A percentile compares a stretch with the other conserved stretches of the same genome.
These are phyloP conservation scores for Pentamera pediparva DNA, from an alignment of 53 echinoderm and acorn worm species.

Conservation along the genomic window DNA sequence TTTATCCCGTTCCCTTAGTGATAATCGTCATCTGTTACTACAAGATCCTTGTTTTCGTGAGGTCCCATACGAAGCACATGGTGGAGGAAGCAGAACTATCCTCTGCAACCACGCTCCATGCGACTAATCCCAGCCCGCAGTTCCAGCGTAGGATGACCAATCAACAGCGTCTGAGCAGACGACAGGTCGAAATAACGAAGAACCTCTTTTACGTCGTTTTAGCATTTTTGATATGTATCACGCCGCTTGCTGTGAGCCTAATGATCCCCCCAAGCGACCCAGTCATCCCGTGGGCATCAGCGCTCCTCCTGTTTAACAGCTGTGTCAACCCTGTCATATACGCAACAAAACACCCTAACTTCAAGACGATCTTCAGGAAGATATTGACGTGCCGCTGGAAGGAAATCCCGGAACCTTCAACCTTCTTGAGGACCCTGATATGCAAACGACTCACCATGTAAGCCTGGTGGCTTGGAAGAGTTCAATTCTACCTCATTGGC, in stretches of 20 bases:
- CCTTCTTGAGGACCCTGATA: constrained; percentile 57
- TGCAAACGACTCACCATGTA: too few relatives aligned
- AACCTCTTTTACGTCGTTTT: constrained; percentile 93
- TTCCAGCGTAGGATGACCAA: neutral
- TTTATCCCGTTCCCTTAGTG: constrained; percentile 63
- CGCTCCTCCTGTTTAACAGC: constrained; percentile 71
- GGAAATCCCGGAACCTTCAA: constrained; percentile 66
- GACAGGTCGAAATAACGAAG: constrained; percentile 79
- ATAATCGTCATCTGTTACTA: constrained; percentile 71
- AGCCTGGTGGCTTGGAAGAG: too few relatives aligned
- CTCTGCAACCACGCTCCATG: neutral
- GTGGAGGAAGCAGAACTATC: constrained; percentile 28
- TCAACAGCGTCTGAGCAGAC: constrained; percentile 54
- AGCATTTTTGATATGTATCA: constrained; percentile 74
- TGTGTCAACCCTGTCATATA: constrained; percentile 82
- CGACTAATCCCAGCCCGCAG: neutral
- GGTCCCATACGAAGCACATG: constrained; percentile 56
- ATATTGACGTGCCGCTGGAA: constrained; percentile 61
- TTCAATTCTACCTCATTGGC: too few relatives aligned
- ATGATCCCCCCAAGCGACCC: constrained; percentile 83
- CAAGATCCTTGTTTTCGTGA: constrained; percentile 61
- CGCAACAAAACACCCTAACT: constrained; percentile 91
- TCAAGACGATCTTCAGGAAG: constrained; percentile 66
- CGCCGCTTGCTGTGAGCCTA: constrained; percentile 63
- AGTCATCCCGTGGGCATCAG: constrained; percentile 72